phyloP scores from a whole-genome alignment of 2,113 vertebrate genomes.

The Mesembrinibis cayennensis region DNA sequence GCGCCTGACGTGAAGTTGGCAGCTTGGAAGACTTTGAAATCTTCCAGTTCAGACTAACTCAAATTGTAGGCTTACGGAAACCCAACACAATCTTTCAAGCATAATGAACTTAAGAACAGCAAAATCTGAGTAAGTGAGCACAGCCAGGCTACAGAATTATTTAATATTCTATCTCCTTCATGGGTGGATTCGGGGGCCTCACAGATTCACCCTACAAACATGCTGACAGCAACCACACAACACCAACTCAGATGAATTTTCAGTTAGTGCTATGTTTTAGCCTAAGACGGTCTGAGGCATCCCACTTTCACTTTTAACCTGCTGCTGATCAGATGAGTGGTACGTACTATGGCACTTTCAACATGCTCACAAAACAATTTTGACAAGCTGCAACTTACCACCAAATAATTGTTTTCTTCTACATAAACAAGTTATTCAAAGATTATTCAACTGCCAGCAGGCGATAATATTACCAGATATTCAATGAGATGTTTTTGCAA shows the following conservation, averaged over 20 bases:
- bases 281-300: not conserved
- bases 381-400: not conserved
- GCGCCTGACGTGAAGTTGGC: not conserved
- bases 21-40: not conserved
- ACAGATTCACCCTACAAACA: not conserved
- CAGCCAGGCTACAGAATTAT: not conserved
- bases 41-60: not conserved
- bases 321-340: not conserved
- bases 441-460: slow-evolving; percentile 13
- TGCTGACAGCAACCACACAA: not conserved
- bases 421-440: not conserved
- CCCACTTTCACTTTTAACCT: not conserved
- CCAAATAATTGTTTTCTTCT: not conserved
- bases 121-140: not conserved
- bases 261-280: not conserved
- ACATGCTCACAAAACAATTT: not conserved
- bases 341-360: not conserved
- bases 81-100: not conserved
- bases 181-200: too few species aligned
- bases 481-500: slow-evolving; percentile 18
- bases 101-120: not conserved
- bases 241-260: not conserved
- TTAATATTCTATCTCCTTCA: not conserved
- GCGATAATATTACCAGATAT: not conserved
- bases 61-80: not conserved